A percentile compares a stretch with the other conserved stretches of the same genome.
Conservation (phyloP, 2,888 invertebrate genomes). For the Panorpa germanica region DNA sequence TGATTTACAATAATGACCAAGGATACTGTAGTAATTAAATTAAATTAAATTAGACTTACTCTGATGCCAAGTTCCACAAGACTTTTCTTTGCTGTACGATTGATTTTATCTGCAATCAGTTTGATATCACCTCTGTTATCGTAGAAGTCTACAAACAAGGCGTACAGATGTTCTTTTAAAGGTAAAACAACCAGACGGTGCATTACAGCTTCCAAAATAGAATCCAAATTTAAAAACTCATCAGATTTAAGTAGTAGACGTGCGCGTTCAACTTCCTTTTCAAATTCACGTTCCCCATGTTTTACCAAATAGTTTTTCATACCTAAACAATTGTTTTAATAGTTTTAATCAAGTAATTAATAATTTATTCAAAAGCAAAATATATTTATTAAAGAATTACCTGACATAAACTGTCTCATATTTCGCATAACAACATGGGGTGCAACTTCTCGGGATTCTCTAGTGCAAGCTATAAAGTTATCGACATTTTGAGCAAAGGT, state of each 20-base stretch:
- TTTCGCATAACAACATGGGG: constrained; percentile 80
- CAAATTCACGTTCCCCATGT: constrained; percentile 85
- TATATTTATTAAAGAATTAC: no score
- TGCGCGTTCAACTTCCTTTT: constrained; percentile 61
- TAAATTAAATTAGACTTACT: constrained; percentile 22
- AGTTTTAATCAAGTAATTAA: no score
- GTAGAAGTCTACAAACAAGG: constrained; percentile 77
- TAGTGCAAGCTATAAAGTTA: constrained; percentile 83
- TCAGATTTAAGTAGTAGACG: constrained; percentile 54
- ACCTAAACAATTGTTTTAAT: no score
- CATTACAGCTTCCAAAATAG: constrained; percentile 87
- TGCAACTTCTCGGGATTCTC: constrained; percentile 73
- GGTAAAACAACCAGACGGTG: constrained; percentile 80
- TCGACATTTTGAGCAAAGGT: constrained; percentile 86
- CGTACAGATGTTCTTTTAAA: constrained; percentile 64
- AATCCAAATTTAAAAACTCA: constrained; percentile 89
- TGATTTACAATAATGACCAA: background rate
- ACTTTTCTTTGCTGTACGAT: constrained; percentile 45
- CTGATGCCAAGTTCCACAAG: constrained; percentile 49
- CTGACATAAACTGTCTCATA: constrained; percentile 93
- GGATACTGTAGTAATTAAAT: background rate
- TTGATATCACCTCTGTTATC: constrained; percentile 52
- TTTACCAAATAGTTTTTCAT: constrained; percentile 97
- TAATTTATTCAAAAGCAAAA: no score
- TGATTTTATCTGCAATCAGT: constrained; percentile 49